phyloP scores from a whole-genome alignment of 2,888 invertebrate genomes.

The Drosophila peninsularis region DNA sequence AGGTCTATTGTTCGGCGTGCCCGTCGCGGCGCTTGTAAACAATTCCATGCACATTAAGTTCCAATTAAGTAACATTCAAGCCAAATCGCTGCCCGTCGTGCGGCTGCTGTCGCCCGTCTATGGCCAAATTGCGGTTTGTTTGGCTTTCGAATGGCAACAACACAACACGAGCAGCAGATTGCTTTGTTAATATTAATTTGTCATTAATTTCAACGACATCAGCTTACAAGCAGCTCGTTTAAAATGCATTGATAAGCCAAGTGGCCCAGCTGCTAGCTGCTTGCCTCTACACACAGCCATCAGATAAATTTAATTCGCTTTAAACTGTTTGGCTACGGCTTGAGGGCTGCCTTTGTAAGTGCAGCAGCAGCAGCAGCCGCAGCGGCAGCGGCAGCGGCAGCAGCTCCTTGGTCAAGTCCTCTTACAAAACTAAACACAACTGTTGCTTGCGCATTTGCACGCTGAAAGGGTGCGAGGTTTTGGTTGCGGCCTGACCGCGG shows the following conservation, averaged over 20 bases:
- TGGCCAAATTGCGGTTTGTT: slow-evolving; percentile 49
- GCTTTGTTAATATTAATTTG: slow-evolving; percentile 81
- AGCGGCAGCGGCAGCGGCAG: not conserved
- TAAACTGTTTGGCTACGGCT: slow-evolving; percentile 74
- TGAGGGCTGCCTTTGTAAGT: slow-evolving; percentile 38
- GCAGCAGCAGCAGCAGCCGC: slow-evolving; percentile 18
- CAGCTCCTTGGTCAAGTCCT: slow-evolving; percentile 47
- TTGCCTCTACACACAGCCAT: slow-evolving; percentile 44
- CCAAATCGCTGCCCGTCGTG: slow-evolving; percentile 49
- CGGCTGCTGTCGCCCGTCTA: slow-evolving; percentile 16
- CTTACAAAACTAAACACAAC: slow-evolving; percentile 72
- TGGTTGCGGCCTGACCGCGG: slow-evolving; percentile 44
- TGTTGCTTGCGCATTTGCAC: slow-evolving; percentile 67
- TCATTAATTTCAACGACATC: slow-evolving; percentile 68
- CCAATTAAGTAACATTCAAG: slow-evolving; percentile 75
- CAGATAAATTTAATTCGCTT: slow-evolving; percentile 78
- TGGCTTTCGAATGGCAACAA: slow-evolving; percentile 23
- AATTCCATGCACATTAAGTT: slow-evolving; percentile 78
- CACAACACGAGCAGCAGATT: slow-evolving; percentile 51
- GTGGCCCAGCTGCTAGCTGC: slow-evolving; percentile 48
- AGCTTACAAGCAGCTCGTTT: slow-evolving; percentile 73
- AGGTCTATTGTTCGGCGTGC: slow-evolving; percentile 23
- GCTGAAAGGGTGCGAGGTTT: slow-evolving; percentile 61
- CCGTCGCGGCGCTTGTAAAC: slow-evolving; percentile 60
- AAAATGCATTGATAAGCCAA: slow-evolving; percentile 79